Evolutionary conservation across 2,797 vertebrate species (phyloP).

Genomic region (Parambassis ranga): DNA sequence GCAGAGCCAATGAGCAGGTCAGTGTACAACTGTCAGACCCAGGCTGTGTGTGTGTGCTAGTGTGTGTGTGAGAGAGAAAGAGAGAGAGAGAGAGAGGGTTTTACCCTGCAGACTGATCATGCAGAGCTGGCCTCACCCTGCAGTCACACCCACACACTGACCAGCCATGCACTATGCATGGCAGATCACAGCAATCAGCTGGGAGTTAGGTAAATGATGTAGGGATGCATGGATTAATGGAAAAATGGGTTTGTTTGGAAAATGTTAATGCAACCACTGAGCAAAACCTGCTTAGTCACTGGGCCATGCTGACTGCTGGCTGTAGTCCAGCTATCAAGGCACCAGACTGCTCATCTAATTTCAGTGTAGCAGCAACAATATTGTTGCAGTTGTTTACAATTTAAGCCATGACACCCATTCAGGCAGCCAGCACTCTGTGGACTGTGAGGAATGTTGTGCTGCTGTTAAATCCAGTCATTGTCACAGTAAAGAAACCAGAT

Average conservation of each 20-base stretch:
- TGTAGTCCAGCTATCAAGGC: background rate
- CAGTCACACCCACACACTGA: slow-evolving; percentile 1
- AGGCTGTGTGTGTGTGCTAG: background rate
- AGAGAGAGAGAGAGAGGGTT: no score
- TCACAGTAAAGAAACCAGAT: no score
- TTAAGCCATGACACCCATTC: no score
- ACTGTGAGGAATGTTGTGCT: no score
- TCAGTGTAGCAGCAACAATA: no score
- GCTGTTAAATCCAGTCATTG: no score
- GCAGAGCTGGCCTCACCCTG: background rate
- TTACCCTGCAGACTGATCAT: background rate
- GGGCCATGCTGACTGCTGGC: background rate
- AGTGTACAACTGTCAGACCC: background rate
- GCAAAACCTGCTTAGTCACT: background rate
- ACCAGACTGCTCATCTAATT: background rate
- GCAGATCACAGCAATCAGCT: background rate
- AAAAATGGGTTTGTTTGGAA: background rate
- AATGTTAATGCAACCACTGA: background rate
- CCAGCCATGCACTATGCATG: background rate
- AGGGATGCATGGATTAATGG: no score
- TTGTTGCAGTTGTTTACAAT: no score
- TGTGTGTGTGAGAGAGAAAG: slow-evolving; percentile 12
- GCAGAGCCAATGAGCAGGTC: no score
- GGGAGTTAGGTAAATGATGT: no score
- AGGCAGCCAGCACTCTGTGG: no score